phyloP scores from a whole-genome alignment of 1,140 invertebrate species.

The Zaprionus inermis region DNA sequence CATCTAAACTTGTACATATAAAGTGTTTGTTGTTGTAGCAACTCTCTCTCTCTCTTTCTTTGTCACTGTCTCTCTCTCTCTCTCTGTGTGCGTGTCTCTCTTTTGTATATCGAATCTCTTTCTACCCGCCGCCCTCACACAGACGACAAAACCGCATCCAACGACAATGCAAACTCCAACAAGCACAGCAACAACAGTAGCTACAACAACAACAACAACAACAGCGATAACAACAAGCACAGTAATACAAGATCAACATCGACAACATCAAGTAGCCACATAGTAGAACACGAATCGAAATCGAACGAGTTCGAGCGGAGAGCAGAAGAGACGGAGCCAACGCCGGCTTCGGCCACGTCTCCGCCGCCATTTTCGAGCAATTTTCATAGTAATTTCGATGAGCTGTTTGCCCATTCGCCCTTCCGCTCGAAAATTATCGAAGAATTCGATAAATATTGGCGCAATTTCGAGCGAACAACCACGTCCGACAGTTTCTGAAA shows the following conservation, averaged over 20 bases:
- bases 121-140: constrained; percentile 54
- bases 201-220: constrained; percentile 10
- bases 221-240: constrained; percentile 1
- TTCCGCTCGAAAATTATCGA: constrained; percentile 76
- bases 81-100: constrained; percentile 30
- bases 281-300: constrained; percentile 25
- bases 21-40: constrained; percentile 54
- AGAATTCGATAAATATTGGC: constrained; percentile 82
- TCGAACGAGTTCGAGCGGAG: constrained; percentile 4
- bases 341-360: constrained; percentile 9
- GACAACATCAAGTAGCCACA: constrained; percentile 34
- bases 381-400: constrained; percentile 59
- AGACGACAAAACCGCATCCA: constrained; percentile 48
- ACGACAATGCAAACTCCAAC: constrained; percentile 24
- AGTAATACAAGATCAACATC: constrained; percentile 16
- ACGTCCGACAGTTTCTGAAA: constrained; percentile 52
- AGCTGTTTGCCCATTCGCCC: constrained; percentile 74
- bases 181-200: constrained; percentile 22
- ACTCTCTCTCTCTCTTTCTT: constrained; percentile 39
- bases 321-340: not conserved
- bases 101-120: constrained; percentile 51
- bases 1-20: constrained; percentile 11
- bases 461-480: constrained; percentile 65
- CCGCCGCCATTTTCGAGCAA: constrained; percentile 52
- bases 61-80: constrained; percentile 34